A percentile compares a stretch with the other conserved stretches of the same genome.
phyloP scores from a whole-genome alignment of 2,113 vertebrate species.

The Istiophorus platypterus region DNA sequence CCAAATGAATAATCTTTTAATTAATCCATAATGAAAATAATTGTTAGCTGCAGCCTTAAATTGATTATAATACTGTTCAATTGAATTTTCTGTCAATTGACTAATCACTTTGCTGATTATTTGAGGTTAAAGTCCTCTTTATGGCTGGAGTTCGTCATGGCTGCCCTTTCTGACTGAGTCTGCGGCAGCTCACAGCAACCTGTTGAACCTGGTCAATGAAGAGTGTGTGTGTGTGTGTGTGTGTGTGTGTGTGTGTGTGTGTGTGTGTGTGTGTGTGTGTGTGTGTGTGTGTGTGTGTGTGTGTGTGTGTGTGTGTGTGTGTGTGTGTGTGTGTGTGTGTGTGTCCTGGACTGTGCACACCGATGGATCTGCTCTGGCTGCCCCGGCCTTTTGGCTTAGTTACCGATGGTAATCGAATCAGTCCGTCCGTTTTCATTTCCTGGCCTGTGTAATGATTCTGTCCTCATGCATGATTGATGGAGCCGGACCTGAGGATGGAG shows the following conservation, averaged over 20 bases:
- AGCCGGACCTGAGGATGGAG: constrained; percentile 29
- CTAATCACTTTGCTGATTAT: background rate
- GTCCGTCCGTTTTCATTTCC: constrained; percentile 44
- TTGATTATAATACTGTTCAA: no score
- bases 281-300: background rate
- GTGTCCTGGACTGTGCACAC: background rate
- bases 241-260: background rate
- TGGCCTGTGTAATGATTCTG: constrained; percentile 74
- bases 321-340: background rate
- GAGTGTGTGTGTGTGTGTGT: constrained; percentile 14
- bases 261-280: constrained; percentile 14
- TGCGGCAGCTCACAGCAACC: constrained; percentile 6
- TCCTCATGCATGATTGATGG: constrained; percentile 77
- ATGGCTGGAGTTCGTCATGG: background rate
- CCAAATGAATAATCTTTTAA: no score
- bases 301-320: constrained; percentile 17
- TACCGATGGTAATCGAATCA: constrained; percentile 77
- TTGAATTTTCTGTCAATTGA: background rate
- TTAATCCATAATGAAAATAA: no score
- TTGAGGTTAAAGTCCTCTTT: background rate
- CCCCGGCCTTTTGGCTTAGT: constrained; percentile 68
- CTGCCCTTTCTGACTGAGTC: background rate
- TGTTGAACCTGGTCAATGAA: constrained; percentile 17
- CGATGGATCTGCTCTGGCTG: constrained; percentile 20
- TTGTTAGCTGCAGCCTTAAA: background rate